Evolutionary conservation across 53 echinoderm and acorn worm genomes (phyloP), one percentile per base, ranked within the genome.

Genomic region (Patiria pectinifera): DNA sequence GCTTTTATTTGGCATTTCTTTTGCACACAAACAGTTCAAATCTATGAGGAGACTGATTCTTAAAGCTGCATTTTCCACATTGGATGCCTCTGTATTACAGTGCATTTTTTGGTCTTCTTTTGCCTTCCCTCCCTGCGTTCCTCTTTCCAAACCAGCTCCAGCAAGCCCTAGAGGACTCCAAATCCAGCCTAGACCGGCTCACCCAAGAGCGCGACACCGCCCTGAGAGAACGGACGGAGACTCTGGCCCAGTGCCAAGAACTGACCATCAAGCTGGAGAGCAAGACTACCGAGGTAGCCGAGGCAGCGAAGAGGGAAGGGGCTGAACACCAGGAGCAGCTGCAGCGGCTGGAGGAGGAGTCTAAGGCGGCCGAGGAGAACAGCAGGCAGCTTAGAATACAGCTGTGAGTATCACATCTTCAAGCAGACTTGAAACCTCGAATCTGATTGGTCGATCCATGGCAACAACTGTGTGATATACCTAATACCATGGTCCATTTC

Each of bases 201-300:
- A 95, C 94, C 75, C 85, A 91, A 78, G 96, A 97, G 84, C 78
- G 96, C 71, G 97, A 97, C 89, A 91, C 84, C 21, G 97, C 97
- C 78, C 85, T 96, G 91, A 96, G 94, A 93, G 97, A 97, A 78
- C 87, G 95, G 66, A 94, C 95, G 0, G 95, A 96, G 80, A 95
- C 97, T 84, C 69, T 97, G 69, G 97, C 96, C 61, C 93, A 94
- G 62, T 92, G 91, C 87, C 97, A 97, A 91, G 93, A 97, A 84
- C 84, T 92, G 18, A 81, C 91, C 86, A 97, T 97, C 84, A 96
- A 95, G 91, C 91, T 95, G 43, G 96, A 95, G 47, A 91, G 94
- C 72, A 91, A 89, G 78, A 83, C 82, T n/a, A 70, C 91, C 21
- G 95, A 95, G 84, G 83, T 77, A 1, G 84, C 66, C 45, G 96